Base-by-base conservation (phyloP, 2,888 invertebrate species). In the Epicampocera succincta region DNA sequence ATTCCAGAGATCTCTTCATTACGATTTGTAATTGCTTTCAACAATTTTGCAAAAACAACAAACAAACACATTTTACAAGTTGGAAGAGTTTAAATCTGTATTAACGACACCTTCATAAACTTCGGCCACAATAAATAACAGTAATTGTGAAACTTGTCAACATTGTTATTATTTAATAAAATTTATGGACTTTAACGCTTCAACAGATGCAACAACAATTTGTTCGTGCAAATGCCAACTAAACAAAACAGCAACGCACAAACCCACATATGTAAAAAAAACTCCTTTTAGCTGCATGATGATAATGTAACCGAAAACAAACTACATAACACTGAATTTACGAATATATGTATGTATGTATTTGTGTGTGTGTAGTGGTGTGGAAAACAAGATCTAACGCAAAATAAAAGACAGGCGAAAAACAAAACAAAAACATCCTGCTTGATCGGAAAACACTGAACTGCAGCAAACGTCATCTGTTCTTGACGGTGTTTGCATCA, bases 141-240 rank as follows among this genome's bases (percentile, higher is more conserved):
- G 71, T 78, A 75, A 79, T 71, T 83, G 73, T 71, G 76, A 80
- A 83, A 84, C 82, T 83, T 85, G 85, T 84, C 85, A 84, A 72
- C 84, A 77, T 78, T 83, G 76, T 77, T 84, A 85, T 83, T 84
- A 84, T 83, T 68, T 54, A 29, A 33, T 21, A 81, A 78, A 83
- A 85, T 85, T 85, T 85, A 85, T 84, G 85, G 56, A 33, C 42
- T 68, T 50, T 42, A 60, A 19, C 17, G 15, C 38, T 56, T 54
- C 50, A 65, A 38, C 65, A 38, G 25, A 2, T 46, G 17, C 42
- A 61, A 40, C 29, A 65, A 29, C 44, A 68, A 63, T 40, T 74
- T 68, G 66, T 19, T 42, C 61, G 17, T 60, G 38, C 11, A 68
- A 66, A 50, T 13, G 25, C 52, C n/a, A 52, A 11, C 25, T 4